A percentile compares a stretch with the other conserved stretches of the same genome.
Conservation (phyloP, 2,113 vertebrate genomes). For the Mionectes macconnelli region DNA sequence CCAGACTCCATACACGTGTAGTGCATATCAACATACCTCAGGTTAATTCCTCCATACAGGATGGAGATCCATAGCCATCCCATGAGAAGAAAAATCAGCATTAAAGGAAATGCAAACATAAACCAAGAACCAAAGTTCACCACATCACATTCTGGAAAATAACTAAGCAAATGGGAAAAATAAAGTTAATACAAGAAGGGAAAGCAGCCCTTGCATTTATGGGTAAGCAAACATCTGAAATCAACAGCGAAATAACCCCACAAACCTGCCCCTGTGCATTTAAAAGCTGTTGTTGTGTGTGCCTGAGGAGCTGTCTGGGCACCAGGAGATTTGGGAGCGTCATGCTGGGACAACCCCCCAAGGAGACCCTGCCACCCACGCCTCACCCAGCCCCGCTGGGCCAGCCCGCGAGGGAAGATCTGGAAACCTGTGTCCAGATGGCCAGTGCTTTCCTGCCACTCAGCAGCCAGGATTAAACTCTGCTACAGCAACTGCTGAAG, state of each 20-base stretch:
- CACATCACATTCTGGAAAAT: slow-evolving; percentile 91
- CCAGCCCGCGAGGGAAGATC: neutral
- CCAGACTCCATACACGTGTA: neutral
- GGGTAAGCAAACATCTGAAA: slow-evolving; percentile 11
- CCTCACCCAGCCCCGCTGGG: neutral
- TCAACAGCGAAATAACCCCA: neutral
- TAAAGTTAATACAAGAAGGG: slow-evolving; percentile 46
- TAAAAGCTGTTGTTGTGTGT: neutral
- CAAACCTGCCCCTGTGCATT: neutral
- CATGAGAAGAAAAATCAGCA: slow-evolving; percentile 88
- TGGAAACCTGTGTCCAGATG: neutral
- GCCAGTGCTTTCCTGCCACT: neutral
- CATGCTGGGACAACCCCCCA: neutral
- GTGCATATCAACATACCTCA: slow-evolving; percentile 74
- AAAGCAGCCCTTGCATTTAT: neutral
- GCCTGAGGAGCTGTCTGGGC: neutral
- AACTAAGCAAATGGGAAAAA: slow-evolving; percentile 74
- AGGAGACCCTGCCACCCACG: neutral
- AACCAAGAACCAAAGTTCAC: slow-evolving; percentile 99
- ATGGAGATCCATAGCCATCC: slow-evolving; percentile 95
- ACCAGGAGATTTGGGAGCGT: rapidly evolving
- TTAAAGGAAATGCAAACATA: slow-evolving; percentile 93
- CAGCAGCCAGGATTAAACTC: neutral
- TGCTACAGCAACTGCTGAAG: neutral
- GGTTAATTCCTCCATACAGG: slow-evolving; percentile 85